Percentiles rank a stretch among this genome's conserved stretches.
Conservation (phyloP, 2,113 vertebrate genomes). For the Poeciliopsis turrubarensis region DNA sequence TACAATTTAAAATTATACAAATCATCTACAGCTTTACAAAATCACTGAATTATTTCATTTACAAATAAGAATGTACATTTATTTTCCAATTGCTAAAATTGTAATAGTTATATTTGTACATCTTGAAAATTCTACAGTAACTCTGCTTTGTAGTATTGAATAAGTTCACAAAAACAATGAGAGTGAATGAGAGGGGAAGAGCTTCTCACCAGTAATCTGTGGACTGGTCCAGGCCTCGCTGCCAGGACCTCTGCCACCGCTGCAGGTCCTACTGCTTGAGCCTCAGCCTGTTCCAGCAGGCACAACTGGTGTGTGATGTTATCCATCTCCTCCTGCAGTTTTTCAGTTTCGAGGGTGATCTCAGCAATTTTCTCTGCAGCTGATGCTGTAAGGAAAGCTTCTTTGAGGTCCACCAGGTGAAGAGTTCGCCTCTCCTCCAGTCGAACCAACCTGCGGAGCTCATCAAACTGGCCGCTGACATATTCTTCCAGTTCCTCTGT, state of each 20-base stretch:
- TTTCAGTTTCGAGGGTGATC: constrained; percentile 80
- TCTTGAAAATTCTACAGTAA: neutral
- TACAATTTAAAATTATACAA: too few relatives aligned
- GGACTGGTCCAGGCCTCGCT: constrained; percentile 26
- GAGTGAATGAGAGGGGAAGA: neutral
- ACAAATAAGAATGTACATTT: too few relatives aligned
- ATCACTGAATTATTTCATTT: too few relatives aligned
- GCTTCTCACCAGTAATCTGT: constrained; percentile 62
- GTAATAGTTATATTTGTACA: neutral
- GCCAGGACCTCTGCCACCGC: constrained; percentile 35
- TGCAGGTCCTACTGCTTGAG: constrained; percentile 36
- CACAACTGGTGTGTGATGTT: constrained; percentile 84
- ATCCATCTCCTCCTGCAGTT: constrained; percentile 86
- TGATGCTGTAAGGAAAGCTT: constrained; percentile 83
- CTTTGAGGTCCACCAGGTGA: constrained; percentile 83
- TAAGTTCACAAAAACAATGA: constrained; percentile 3
- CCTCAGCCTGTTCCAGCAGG: constrained; percentile 80
- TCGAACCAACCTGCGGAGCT: constrained; percentile 80
- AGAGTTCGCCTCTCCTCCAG: constrained; percentile 83
- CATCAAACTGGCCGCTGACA: constrained; percentile 85
- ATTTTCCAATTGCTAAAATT: too few relatives aligned
- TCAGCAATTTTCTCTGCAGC: constrained; percentile 84
- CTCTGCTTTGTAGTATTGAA: neutral
- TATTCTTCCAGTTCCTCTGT: constrained; percentile 80
- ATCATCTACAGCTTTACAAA: too few relatives aligned